Evolutionary conservation across 1,140 invertebrate species (phyloP).

Genomic region (Amyelois transitella): DNA sequence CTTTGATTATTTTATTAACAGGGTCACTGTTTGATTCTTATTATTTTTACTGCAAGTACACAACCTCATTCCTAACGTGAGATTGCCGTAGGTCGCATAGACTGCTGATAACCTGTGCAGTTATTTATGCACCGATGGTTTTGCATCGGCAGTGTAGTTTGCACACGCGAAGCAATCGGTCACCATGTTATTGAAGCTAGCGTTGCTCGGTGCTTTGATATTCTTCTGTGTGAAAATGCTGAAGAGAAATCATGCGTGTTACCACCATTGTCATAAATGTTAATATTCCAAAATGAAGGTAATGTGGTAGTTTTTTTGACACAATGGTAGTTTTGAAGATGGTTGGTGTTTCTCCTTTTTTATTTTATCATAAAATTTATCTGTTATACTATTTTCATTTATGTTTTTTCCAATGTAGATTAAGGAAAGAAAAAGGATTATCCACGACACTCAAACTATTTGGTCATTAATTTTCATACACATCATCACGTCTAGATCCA

Average conservation of each 20-base stretch:
- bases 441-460: too few species aligned
- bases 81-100: slow-evolving; percentile 19
- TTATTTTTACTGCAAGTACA: slow-evolving; percentile 22
- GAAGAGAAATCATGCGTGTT: slow-evolving; percentile 32
- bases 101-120: slow-evolving; percentile 36
- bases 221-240: slow-evolving; percentile 58
- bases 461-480: too few species aligned
- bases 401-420: too few species aligned
- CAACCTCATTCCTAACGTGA: slow-evolving; percentile 22
- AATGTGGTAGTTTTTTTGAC: too few species aligned
- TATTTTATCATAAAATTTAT: too few species aligned
- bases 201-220: slow-evolving; percentile 48
- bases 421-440: too few species aligned
- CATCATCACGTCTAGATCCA: too few species aligned
- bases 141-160: slow-evolving; percentile 28
- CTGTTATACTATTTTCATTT: too few species aligned
- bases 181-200: slow-evolving; percentile 58
- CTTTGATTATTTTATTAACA: too few species aligned
- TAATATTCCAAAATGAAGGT: neutral
- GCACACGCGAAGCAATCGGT: slow-evolving; percentile 14
- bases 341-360: too few species aligned
- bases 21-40: too few species aligned
- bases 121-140: slow-evolving; percentile 20
- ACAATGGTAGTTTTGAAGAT: too few species aligned
- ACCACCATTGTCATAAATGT: slow-evolving; percentile 44